Conservation (phyloP, 2,113 vertebrate genomes). For the Clupea harengus region DNA sequence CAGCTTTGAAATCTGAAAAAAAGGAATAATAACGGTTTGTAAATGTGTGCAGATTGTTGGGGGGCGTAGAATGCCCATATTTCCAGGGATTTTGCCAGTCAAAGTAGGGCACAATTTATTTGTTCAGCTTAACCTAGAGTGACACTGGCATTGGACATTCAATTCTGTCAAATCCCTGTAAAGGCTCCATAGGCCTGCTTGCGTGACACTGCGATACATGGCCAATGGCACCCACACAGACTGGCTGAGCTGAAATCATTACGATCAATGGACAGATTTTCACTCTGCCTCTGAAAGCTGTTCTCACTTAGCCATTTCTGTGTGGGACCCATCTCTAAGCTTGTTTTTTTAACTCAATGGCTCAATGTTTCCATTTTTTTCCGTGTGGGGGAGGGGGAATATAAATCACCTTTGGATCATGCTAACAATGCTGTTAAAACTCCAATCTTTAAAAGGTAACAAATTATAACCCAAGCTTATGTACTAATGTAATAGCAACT, state of each 20-base stretch:
- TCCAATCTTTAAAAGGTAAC: neutral
- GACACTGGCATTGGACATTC: neutral
- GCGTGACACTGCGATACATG: neutral
- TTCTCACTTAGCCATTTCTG: neutral
- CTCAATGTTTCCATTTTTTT: neutral
- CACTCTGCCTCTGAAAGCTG: neutral
- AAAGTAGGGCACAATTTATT: slow-evolving; percentile 8
- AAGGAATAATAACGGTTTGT: neutral
- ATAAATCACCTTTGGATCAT: neutral
- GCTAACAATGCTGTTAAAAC: neutral
- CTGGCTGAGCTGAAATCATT: neutral
- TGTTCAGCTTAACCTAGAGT: slow-evolving; percentile 6
- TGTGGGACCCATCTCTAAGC: neutral
- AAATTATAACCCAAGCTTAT: neutral
- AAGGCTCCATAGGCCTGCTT: slow-evolving; percentile 8
- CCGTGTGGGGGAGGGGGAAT: neutral
- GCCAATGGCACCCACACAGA: neutral
- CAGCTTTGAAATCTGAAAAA: neutral
- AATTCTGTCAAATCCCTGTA: neutral
- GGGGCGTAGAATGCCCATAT: neutral
- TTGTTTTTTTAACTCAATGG: neutral
- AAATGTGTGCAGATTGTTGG: neutral
- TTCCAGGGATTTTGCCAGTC: neutral
- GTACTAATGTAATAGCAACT: neutral
- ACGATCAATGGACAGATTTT: slow-evolving; percentile 4